These are phyloP conservation scores for Apaloderma vittatum DNA, from an alignment of 2,113 vertebrate species.

Conservation along the genomic window DNA sequence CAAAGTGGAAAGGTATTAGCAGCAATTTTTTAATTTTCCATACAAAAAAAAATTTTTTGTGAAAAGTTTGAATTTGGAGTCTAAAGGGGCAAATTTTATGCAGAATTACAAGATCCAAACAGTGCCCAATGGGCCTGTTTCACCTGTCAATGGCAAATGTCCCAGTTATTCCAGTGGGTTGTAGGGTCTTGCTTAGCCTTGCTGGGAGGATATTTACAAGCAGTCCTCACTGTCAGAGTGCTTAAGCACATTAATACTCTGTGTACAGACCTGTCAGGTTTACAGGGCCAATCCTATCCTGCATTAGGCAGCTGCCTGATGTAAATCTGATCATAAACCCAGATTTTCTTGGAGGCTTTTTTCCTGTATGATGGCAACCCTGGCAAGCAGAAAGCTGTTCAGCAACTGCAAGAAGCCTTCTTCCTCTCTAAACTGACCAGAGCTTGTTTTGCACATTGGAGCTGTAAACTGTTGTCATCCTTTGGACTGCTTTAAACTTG, in stretches of 20 bases:
- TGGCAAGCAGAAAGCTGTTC: background rate
- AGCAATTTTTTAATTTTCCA: background rate
- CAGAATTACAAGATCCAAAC: background rate
- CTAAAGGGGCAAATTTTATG: background rate
- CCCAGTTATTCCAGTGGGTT: background rate
- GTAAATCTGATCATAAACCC: background rate
- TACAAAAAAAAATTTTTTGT: background rate
- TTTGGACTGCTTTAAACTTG: background rate
- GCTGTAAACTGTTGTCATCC: background rate
- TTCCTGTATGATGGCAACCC: background rate
- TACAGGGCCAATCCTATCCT: background rate
- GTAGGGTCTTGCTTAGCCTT: background rate
- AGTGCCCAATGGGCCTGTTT: background rate
- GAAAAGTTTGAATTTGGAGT: background rate
- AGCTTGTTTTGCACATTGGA: background rate
- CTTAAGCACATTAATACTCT: background rate
- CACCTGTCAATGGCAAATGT: background rate
- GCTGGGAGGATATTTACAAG: background rate
- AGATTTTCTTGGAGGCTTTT: background rate
- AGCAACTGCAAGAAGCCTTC: background rate
- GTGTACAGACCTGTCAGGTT: background rate
- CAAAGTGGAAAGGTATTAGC: background rate
- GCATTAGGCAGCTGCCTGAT: background rate
- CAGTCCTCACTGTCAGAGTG: background rate
- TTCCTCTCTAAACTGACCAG: background rate